Conservation (phyloP, 2,888 invertebrate species). For the Ornithoptera priamus region DNA sequence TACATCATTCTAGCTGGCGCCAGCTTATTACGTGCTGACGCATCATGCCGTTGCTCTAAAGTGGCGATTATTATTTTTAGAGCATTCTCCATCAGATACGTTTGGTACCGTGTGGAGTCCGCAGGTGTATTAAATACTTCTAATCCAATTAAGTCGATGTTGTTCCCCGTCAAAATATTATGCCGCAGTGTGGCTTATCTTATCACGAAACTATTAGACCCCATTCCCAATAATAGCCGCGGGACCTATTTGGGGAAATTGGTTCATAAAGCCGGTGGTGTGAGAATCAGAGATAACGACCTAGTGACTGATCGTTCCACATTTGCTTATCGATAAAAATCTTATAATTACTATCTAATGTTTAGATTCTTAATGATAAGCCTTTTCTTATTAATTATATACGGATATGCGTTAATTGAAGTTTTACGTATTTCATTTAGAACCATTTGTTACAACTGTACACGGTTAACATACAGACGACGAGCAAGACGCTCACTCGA, state of each 20-base stretch:
- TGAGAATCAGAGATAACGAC: slow-evolving; percentile 50
- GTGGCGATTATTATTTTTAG: too few species aligned
- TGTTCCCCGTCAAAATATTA: slow-evolving; percentile 40
- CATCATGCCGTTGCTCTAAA: too few species aligned
- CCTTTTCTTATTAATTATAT: slow-evolving; percentile 29
- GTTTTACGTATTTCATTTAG: slow-evolving; percentile 10
- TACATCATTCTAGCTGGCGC: too few species aligned
- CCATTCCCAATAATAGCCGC: slow-evolving; percentile 52
- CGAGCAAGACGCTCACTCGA: too few species aligned
- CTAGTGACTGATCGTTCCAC: slow-evolving; percentile 52
- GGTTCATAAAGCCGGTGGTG: slow-evolving; percentile 48
- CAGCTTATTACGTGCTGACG: too few species aligned
- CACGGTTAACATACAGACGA: background rate
- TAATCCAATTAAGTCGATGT: slow-evolving; percentile 24
- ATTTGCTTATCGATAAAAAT: slow-evolving; percentile 35
- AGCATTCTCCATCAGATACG: background rate
- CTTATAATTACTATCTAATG: slow-evolving; percentile 17
- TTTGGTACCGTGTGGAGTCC: slow-evolving; percentile 6
- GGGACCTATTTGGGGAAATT: slow-evolving; percentile 49
- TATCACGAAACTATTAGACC: slow-evolving; percentile 53
- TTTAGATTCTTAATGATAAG: slow-evolving; percentile 16
- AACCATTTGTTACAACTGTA: background rate
- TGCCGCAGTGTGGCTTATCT: slow-evolving; percentile 47
- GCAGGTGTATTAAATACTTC: slow-evolving; percentile 12
- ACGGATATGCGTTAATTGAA: slow-evolving; percentile 23